These are phyloP conservation scores for Hemithea aestivaria DNA, from an alignment of 2,888 invertebrate species.

Conservation along the genomic window DNA sequence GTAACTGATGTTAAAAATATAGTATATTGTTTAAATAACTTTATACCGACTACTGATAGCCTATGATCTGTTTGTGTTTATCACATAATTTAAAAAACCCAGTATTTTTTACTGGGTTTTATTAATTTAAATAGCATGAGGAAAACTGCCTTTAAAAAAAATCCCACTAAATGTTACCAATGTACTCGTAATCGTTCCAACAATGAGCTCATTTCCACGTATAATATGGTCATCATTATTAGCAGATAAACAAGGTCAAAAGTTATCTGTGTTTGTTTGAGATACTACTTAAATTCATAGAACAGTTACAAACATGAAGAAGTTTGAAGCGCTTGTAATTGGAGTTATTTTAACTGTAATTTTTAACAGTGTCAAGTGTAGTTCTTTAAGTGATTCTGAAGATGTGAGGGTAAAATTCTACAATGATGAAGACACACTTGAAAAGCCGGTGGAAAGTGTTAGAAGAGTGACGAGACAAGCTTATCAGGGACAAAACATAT, in stretches of 20 bases:
- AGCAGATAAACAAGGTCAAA: conserved; percentile 43
- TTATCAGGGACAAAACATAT: conserved; percentile 32
- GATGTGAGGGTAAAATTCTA: conserved; percentile 2
- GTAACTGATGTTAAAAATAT: conserved; percentile 28
- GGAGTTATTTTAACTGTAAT: conserved; percentile 27
- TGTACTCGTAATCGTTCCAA: too few relatives aligned
- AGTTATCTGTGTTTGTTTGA: conserved; percentile 34
- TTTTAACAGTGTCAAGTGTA: conserved; percentile 29
- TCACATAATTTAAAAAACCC: too few relatives aligned
- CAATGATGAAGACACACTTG: conserved; percentile 8
- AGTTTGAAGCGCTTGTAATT: conserved; percentile 26
- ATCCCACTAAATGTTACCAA: too few relatives aligned
- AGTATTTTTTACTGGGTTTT: too few relatives aligned
- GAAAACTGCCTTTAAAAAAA: too few relatives aligned
- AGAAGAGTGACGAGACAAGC: conserved; percentile 38
- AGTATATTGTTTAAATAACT: too few relatives aligned
- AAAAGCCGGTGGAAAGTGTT: conserved; percentile 3
- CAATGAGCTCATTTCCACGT: conserved; percentile 27
- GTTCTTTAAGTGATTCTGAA: conserved; percentile 20
- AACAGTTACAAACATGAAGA: conserved; percentile 41
- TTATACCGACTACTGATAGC: too few relatives aligned
- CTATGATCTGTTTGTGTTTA: too few relatives aligned
- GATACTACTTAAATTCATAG: conserved; percentile 14
- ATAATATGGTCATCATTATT: conserved; percentile 8
- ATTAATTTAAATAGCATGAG: too few relatives aligned